These are phyloP conservation scores for Eupristina koningsbergeri DNA, from an alignment of 1,140 invertebrate genomes.

Conservation along the genomic window DNA sequence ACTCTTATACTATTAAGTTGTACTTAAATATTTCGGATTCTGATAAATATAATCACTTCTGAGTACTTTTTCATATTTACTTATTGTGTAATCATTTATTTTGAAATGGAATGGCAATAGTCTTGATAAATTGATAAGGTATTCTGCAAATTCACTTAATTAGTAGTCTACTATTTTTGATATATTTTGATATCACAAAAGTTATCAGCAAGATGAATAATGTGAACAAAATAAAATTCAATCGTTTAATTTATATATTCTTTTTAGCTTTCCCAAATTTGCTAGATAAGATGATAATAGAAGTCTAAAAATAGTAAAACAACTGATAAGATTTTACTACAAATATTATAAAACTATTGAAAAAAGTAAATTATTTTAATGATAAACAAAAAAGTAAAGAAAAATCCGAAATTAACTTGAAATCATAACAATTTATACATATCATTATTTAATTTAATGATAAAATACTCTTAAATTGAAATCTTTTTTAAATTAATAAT, in stretches of 20 bases:
- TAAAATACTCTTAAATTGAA: neutral
- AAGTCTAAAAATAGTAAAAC: neutral
- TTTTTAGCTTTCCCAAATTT: neutral
- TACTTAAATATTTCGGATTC: neutral
- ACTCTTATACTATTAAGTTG: neutral
- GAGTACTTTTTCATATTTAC: neutral
- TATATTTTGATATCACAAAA: neutral
- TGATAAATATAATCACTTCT: constrained; percentile 24
- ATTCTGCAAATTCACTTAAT: neutral
- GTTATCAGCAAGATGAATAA: neutral
- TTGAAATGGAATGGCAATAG: neutral
- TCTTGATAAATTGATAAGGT: constrained; percentile 27
- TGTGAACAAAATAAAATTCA: neutral
- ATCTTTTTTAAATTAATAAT: neutral
- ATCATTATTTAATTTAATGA: no score
- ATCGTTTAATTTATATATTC: neutral
- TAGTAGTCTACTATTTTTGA: neutral
- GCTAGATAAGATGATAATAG: neutral
- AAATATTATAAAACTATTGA: neutral
- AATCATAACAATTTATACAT: no score
- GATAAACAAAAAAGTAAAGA: neutral
- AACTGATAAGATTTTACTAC: neutral
- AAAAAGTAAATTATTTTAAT: neutral
- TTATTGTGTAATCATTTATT: neutral
- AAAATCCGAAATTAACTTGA: neutral